Evolutionary conservation across 2,797 vertebrate species (phyloP).

Genomic region (Chaetodon trifasciatus): DNA sequence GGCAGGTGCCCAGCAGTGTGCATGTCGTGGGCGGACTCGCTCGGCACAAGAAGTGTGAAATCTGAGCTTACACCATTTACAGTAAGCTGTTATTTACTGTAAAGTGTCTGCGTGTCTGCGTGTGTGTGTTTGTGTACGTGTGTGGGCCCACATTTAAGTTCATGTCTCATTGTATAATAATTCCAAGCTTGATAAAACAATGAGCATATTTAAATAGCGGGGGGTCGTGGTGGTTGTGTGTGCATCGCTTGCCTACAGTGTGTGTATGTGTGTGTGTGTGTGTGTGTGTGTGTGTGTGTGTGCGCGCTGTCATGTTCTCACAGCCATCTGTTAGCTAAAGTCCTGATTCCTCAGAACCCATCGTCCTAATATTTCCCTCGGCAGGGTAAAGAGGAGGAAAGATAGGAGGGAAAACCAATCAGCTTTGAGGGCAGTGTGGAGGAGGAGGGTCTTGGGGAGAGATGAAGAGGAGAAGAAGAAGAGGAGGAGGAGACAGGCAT

Average conservation of each 20-base stretch:
- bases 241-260: constrained; percentile 24
- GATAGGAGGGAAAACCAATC: constrained; percentile 11
- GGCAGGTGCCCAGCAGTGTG: constrained; percentile 53
- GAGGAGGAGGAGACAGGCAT: background rate
- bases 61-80: constrained; percentile 53
- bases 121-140: background rate
- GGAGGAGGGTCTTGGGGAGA: background rate
- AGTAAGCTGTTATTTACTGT: constrained; percentile 56
- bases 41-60: constrained; percentile 52
- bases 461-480: background rate
- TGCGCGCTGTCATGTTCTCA: constrained; percentile 66
- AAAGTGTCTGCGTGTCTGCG: constrained; percentile 14
- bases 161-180: constrained; percentile 41
- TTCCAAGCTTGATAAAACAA: constrained; percentile 39
- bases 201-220: constrained; percentile 72
- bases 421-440: constrained; percentile 4
- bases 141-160: constrained; percentile 23
- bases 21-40: constrained; percentile 58
- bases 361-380: constrained; percentile 17
- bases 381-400: background rate
- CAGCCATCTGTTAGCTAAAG: constrained; percentile 81
- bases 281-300: constrained; percentile 33
- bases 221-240: constrained; percentile 58
- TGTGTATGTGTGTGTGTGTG: constrained; percentile 29
- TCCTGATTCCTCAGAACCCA: constrained; percentile 52